Conservation (phyloP, 2,888 invertebrate genomes). For the Hedya salicella region DNA sequence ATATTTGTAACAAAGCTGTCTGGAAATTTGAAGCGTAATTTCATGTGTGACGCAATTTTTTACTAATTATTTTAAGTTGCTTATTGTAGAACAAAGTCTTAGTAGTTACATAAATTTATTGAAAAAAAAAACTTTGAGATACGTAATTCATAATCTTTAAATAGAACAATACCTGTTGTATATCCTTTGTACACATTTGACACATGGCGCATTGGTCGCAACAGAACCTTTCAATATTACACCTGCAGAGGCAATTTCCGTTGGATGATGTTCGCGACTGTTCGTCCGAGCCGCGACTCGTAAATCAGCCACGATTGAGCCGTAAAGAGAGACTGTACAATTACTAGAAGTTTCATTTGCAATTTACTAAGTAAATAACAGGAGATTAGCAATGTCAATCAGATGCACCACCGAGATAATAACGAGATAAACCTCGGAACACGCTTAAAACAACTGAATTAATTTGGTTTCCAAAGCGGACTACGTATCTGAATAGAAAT, state of each 20-base stretch:
- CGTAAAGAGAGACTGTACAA: conserved; percentile 48
- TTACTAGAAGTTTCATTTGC: conserved; percentile 50
- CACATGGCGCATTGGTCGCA: conserved; percentile 20
- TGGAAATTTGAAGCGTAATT: too few relatives aligned
- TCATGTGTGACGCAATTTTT: too few relatives aligned
- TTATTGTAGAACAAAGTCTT: too few relatives aligned
- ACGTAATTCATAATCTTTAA: conserved; percentile 21
- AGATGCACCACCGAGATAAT: conserved; percentile 33
- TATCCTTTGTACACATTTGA: conserved; percentile 40
- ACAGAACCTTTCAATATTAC: conserved; percentile 1
- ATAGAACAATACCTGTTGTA: conserved; percentile 36
- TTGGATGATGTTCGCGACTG: conserved; percentile 15
- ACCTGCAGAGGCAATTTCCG: conserved; percentile 1
- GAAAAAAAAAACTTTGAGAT: too few relatives aligned
- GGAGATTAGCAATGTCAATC: conserved; percentile 45
- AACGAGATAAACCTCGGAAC: conserved; percentile 39
- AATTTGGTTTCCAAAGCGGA: conserved; percentile 28
- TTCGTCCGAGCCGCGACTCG: conserved; percentile 1
- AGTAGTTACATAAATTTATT: too few relatives aligned
- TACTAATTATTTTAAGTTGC: too few relatives aligned
- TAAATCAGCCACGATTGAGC: conserved; percentile 49
- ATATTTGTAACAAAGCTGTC: too few relatives aligned
- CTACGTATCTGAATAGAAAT: conserved; percentile 35
- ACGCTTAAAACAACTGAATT: conserved; percentile 29
- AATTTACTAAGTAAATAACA: conserved; percentile 48